Base-by-base conservation (phyloP, 30 jellyfish, hydroid and myxozoan species). In the Cassiopea andromeda region DNA sequence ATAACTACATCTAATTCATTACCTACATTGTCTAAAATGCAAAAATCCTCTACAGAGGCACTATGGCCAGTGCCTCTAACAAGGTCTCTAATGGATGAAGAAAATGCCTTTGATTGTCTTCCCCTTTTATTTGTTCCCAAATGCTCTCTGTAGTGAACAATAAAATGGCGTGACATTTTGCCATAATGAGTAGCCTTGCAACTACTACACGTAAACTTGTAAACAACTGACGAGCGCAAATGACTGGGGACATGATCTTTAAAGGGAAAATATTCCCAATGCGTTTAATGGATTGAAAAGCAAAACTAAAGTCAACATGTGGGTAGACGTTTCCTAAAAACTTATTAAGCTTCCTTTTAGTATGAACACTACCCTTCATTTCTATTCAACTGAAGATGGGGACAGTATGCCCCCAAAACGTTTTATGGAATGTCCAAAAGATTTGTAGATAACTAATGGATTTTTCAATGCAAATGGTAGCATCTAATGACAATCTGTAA, bases 1-100 rank as follows among this genome's bases (percentile, higher is more conserved):
- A 68, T 68, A 68, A 68, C n/a, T 68, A 68, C 0, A 68, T 68
- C 77, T 17, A 68, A n/a, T 68, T 68, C 77, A 68, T 68, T 68
- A 68, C 47, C 44, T 4, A 43, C 47, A 68, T 14, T 17, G 15
- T 68, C 77, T 17, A 68, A 4, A 17, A 7, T 68, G 15, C 8
- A 68, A 68, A 68, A 68, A 68, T 43, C 77, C 7, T 14, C 77
- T 4, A 68, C 15, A 18, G 77, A 68, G 5, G 77, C 17, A 14
- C 47, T 68, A 68, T 68, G 47, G 15, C 77, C 77, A 17, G 77
- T 68, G 47, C 47, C 77, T 4, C n/a, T 68, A 6, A 68, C 15
- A 68, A 4, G 17, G 77, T 68, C 77, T n/a, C 77, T 68, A 68
- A 68, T 68, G 17, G 77, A 68, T n/a, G 8, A 68, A n/a, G 77